Conservation (phyloP, 2,113 vertebrate species). For the Bujurquina vittata region DNA sequence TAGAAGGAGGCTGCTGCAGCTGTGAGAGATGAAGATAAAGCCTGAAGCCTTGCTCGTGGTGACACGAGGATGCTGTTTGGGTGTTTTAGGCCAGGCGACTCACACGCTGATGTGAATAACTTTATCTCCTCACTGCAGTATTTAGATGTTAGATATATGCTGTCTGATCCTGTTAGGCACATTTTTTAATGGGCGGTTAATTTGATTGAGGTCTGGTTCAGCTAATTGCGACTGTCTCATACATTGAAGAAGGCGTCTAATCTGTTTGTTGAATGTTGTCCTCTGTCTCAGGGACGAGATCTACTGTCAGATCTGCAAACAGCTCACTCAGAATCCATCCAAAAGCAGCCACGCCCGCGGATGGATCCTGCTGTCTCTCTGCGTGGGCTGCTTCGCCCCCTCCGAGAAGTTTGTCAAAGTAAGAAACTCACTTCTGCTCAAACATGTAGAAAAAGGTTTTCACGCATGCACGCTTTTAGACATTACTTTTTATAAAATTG, state of each 20-base stretch:
- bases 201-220: neutral
- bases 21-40: neutral
- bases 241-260: neutral
- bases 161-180: accelerated
- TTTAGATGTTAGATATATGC: neutral
- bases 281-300: slow-evolving; percentile 89
- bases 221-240: neutral
- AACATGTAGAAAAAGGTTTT: neutral
- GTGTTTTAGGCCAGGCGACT: neutral
- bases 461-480: too few relatives aligned
- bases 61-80: accelerated
- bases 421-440: slow-evolving; percentile 26
- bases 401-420: slow-evolving; percentile 99
- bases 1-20: neutral
- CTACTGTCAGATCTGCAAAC: slow-evolving; percentile 98
- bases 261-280: neutral
- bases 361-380: slow-evolving; percentile 98
- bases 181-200: neutral
- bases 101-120: neutral
- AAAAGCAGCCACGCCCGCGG: slow-evolving; percentile 97
- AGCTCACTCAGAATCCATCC: slow-evolving; percentile 95
- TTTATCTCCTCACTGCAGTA: neutral
- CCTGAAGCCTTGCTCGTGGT: accelerated
- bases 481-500: too few relatives aligned
- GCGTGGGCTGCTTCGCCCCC: slow-evolving; percentile 95